Evolutionary conservation across 2,888 invertebrate species (phyloP).

Genomic region (Hirtodrosophila histrioides): DNA sequence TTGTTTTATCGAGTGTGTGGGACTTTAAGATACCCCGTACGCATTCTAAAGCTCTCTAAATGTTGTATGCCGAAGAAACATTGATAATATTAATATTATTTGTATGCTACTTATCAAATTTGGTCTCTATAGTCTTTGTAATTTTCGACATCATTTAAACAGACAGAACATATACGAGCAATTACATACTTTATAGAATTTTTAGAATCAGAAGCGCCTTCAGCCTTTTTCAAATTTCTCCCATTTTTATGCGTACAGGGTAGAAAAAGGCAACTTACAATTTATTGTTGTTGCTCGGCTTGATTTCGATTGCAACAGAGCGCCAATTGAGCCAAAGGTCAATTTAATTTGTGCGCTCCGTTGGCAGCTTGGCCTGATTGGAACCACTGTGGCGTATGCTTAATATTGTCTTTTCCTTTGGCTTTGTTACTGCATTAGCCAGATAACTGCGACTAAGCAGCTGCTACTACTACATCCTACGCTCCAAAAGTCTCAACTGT

Average conservation of each 20-base stretch:
- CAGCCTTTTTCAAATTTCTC: too few species aligned
- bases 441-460: slow-evolving; percentile 32
- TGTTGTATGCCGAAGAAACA: too few species aligned
- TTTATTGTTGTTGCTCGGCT: slow-evolving; percentile 16
- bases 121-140: too few species aligned
- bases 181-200: too few species aligned
- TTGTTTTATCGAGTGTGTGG: too few species aligned
- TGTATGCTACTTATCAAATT: too few species aligned
- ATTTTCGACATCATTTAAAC: too few species aligned
- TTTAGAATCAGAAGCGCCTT: too few species aligned
- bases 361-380: slow-evolving; percentile 42
- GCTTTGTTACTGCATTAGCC: slow-evolving; percentile 45
- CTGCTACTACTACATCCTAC: slow-evolving; percentile 7
- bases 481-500: slow-evolving; percentile 20
- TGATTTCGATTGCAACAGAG: slow-evolving; percentile 24
- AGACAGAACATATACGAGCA: too few species aligned
- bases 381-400: slow-evolving; percentile 59
- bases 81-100: too few species aligned
- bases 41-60: too few species aligned
- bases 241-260: slow-evolving; percentile 1
- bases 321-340: slow-evolving; percentile 64
- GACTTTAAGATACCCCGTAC: too few species aligned
- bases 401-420: slow-evolving; percentile 38
- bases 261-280: slow-evolving; percentile 8
- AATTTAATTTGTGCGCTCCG: slow-evolving; percentile 67